phyloP scores from a whole-genome alignment of 2,113 vertebrate species.

The Bos indicus region DNA sequence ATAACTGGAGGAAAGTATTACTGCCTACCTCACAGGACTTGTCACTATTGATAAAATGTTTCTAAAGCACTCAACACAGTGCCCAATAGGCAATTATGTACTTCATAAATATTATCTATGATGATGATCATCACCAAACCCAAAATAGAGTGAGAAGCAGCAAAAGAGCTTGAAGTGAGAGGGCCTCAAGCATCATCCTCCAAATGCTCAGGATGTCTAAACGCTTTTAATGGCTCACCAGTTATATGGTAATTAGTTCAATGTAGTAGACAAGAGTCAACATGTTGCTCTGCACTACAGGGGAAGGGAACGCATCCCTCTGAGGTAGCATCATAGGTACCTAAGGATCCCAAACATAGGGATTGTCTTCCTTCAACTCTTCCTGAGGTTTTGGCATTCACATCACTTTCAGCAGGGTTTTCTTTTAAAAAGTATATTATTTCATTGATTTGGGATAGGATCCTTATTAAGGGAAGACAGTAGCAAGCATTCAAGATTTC shows the following conservation, averaged over 20 bases:
- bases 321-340: background rate
- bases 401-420: background rate
- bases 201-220: background rate
- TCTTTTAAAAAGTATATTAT: background rate
- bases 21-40: background rate
- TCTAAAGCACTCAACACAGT: background rate
- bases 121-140: background rate
- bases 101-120: background rate
- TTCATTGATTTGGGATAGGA: background rate
- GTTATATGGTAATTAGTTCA: background rate
- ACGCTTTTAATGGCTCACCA: background rate
- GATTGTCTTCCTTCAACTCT: background rate
- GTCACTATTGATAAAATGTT: background rate
- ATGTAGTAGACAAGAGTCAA: background rate
- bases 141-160: background rate
- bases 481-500: background rate
- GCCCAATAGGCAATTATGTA: background rate
- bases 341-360: background rate
- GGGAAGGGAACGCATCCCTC: background rate
- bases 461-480: background rate
- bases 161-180: background rate
- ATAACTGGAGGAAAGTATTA: background rate
- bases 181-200: background rate
- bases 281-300: rapidly evolving
- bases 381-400: background rate